Conservation (phyloP, 2,888 invertebrate species). For the Pollenia angustigena region DNA sequence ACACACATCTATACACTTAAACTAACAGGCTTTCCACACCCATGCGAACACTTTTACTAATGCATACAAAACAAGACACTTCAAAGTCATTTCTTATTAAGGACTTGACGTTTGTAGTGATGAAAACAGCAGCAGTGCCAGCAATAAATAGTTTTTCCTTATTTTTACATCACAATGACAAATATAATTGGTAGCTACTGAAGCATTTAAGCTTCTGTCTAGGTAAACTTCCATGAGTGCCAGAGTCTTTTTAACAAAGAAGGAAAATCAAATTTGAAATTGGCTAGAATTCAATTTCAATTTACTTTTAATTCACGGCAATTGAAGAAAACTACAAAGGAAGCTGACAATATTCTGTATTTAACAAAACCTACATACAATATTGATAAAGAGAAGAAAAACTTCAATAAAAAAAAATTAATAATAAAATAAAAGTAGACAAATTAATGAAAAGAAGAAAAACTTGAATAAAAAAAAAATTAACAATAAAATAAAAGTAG, state of each 20-base stretch:
- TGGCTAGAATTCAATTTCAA: conserved; percentile 19
- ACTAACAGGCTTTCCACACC: neutral
- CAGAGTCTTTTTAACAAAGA: neutral
- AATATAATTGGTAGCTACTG: conserved; percentile 26
- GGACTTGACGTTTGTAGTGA: conserved; percentile 37
- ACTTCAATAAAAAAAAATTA: neutral
- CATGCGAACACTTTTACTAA: conserved; percentile 17
- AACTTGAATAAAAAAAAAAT: neutral
- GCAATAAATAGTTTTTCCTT: conserved; percentile 4
- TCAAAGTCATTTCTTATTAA: conserved; percentile 41
- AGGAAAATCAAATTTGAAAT: conserved; percentile 26
- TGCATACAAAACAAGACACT: conserved; percentile 40
- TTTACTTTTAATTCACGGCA: neutral
- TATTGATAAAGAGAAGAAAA: neutral
- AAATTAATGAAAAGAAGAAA: neutral
- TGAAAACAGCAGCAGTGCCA: neutral
- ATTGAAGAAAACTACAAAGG: conserved; percentile 26
- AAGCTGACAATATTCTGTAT: neutral
- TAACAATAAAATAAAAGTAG: too few relatives aligned
- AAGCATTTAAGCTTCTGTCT: neutral
- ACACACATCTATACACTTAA: neutral
- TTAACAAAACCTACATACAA: too few relatives aligned
- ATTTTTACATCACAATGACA: neutral
- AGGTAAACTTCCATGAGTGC: neutral
- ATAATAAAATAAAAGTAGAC: too few relatives aligned